These are phyloP conservation scores for Drosophila niveifrons DNA, from an alignment of 2,888 invertebrate genomes.

Conservation along the genomic window DNA sequence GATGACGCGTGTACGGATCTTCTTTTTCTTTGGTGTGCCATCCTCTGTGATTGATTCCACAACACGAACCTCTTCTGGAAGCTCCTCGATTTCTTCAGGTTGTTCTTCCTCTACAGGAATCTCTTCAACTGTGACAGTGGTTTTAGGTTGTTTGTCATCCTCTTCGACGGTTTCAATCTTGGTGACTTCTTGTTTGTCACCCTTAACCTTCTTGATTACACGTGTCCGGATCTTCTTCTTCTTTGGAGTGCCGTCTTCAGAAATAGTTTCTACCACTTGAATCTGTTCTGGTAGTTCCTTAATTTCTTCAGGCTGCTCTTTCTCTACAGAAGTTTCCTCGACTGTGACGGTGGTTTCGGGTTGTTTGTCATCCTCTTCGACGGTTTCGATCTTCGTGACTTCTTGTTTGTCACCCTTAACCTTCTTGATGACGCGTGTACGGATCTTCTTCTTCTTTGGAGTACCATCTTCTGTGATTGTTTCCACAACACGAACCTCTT, in stretches of 20 bases:
- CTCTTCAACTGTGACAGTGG: slow-evolving; percentile 62
- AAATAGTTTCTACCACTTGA: slow-evolving; percentile 53
- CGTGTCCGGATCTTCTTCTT: slow-evolving; percentile 68
- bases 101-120: slow-evolving; percentile 39
- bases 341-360: slow-evolving; percentile 64
- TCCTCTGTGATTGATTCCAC: slow-evolving; percentile 57
- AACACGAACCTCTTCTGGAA: slow-evolving; percentile 65
- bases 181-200: slow-evolving; percentile 68
- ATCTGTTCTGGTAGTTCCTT: slow-evolving; percentile 67
- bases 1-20: slow-evolving; percentile 68
- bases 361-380: slow-evolving; percentile 69
- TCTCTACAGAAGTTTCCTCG: slow-evolving; percentile 51
- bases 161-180: slow-evolving; percentile 73
- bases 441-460: slow-evolving; percentile 62
- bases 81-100: slow-evolving; percentile 44
- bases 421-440: slow-evolving; percentile 69
- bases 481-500: slow-evolving; percentile 63
- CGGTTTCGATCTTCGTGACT: slow-evolving; percentile 68
- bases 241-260: slow-evolving; percentile 60
- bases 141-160: slow-evolving; percentile 64
- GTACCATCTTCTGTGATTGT: slow-evolving; percentile 58
- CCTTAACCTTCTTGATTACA: slow-evolving; percentile 70
- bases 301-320: slow-evolving; percentile 45
- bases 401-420: slow-evolving; percentile 70
- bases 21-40: slow-evolving; percentile 53